Percentiles rank a stretch among this genome's conserved stretches.
Evolutionary conservation across 2,797 vertebrate species (phyloP).

Genomic region (Xenentodon cancila): DNA sequence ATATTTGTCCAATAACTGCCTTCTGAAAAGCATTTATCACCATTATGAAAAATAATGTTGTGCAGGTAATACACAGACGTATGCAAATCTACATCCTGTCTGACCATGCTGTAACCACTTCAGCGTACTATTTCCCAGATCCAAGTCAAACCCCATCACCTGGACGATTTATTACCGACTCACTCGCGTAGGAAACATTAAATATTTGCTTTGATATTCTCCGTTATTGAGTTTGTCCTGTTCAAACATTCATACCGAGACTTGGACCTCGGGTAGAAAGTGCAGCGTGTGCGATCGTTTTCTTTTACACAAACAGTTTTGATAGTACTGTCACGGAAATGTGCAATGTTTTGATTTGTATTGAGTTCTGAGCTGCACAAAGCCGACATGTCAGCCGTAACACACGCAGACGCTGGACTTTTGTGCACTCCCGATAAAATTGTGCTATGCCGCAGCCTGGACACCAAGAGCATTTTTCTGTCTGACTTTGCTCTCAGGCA

Average conservation of each 20-base stretch:
- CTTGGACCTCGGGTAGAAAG: constrained; percentile 19
- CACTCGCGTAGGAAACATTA: constrained; percentile 59
- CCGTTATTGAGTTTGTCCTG: constrained; percentile 79
- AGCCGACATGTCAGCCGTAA: background rate
- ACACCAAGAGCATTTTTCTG: background rate
- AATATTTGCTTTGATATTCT: constrained; percentile 77
- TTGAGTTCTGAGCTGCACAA: background rate
- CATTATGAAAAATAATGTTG: too few relatives aligned
- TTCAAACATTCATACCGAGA: constrained; percentile 76
- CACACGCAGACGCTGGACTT: background rate
- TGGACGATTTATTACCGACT: constrained; percentile 43
- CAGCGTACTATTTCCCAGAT: constrained; percentile 28
- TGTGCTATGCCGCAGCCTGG: background rate
- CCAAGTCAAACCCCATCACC: constrained; percentile 39
- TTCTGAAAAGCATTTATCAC: background rate
- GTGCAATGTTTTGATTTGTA: constrained; percentile 29
- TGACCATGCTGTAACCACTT: too few relatives aligned
- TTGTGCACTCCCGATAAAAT: background rate
- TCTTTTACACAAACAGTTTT: constrained; percentile 32
- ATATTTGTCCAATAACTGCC: constrained; percentile 10
- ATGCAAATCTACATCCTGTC: too few relatives aligned
- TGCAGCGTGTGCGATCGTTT: constrained; percentile 17
- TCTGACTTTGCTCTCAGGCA: constrained; percentile 2
- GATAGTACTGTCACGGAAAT: constrained; percentile 47
- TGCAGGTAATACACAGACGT: too few relatives aligned